These are phyloP conservation scores for Brienomyrus brachyistius DNA, from an alignment of 2,113 vertebrate species.

Conservation along the genomic window DNA sequence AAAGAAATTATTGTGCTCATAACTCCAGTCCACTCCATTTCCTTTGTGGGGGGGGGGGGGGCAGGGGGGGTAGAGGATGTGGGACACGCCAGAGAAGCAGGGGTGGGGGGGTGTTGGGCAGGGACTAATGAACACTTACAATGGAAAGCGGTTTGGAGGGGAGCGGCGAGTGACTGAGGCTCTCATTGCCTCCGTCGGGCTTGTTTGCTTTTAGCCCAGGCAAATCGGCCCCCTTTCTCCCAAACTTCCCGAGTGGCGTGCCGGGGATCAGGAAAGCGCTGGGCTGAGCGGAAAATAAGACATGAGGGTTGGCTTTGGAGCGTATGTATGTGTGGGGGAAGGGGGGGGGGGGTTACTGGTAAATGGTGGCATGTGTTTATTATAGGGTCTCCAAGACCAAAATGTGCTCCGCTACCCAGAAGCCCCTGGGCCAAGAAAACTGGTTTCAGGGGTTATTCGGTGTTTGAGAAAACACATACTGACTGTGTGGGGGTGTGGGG, in stretches of 20 bases:
- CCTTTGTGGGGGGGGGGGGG: background rate
- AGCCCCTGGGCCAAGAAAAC: conserved; percentile 12
- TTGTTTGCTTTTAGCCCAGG: conserved; percentile 23
- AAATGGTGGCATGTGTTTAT: conserved; percentile 22
- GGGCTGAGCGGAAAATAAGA: conserved; percentile 36
- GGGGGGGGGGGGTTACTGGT: background rate
- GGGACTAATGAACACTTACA: conserved; percentile 22
- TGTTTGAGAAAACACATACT: background rate
- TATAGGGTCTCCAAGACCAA: conserved; percentile 20
- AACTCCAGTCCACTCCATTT: conserved; percentile 23
- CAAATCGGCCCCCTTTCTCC: conserved; percentile 28
- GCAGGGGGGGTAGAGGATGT: background rate
- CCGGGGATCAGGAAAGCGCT: conserved; percentile 36
- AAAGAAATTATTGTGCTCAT: conserved; percentile 35
- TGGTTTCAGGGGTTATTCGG: background rate
- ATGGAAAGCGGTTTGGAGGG: conserved; percentile 16
- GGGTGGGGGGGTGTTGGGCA: conserved; percentile 32
- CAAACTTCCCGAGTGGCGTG: conserved; percentile 24
- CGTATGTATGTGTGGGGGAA: conserved; percentile 7
- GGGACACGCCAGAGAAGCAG: conserved; percentile 9
- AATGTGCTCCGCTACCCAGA: conserved; percentile 19
- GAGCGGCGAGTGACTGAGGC: background rate
- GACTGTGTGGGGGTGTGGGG: conserved; percentile 1
- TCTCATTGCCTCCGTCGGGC: conserved; percentile 23
- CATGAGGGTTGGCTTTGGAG: conserved; percentile 10